A percentile compares a stretch with the other conserved stretches of the same genome.
Evolutionary conservation across 2,113 vertebrate species (phyloP).

Genomic region (Mesembrinibis cayennensis): DNA sequence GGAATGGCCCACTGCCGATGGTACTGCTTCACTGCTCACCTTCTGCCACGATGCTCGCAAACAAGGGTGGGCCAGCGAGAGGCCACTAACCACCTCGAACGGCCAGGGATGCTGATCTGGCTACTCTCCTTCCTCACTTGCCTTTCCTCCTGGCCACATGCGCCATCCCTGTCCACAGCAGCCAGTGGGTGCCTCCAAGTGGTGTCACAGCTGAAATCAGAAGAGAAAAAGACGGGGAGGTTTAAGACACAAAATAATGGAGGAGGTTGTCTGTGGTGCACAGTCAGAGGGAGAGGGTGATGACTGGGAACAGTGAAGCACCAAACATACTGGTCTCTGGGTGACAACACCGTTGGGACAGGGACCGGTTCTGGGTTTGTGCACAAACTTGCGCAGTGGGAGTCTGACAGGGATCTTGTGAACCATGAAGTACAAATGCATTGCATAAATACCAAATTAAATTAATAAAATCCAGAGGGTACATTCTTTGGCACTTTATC

Average conservation of each 20-base stretch:
- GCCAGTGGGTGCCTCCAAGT: not conserved
- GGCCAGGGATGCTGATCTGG: not conserved
- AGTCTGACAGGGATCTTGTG: not conserved
- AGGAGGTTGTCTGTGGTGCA: not conserved
- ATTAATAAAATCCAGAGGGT: not conserved
- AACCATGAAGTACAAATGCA: not conserved
- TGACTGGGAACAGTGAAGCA: not conserved
- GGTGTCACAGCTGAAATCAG: not conserved
- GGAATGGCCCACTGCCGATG: not conserved
- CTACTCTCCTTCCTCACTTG: not conserved
- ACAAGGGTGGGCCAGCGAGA: not conserved
- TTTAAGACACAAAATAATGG: not conserved
- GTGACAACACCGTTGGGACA: not conserved
- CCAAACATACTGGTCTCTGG: not conserved
- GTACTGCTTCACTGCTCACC: not conserved
- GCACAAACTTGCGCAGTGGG: not conserved
- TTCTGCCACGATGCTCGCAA: not conserved
- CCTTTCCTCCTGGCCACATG: not conserved
- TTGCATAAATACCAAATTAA: not conserved
- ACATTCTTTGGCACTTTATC: not conserved
- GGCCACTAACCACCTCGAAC: too few relatives aligned
- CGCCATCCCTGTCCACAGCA: not conserved
- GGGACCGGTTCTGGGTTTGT: not conserved
- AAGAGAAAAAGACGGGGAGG: not conserved
- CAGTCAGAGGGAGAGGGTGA: not conserved